Percentiles rank a stretch among this genome's conserved stretches.
These are phyloP conservation scores for Pseudorasbora parva DNA, from an alignment of 2,113 vertebrate genomes.

Conservation along the genomic window DNA sequence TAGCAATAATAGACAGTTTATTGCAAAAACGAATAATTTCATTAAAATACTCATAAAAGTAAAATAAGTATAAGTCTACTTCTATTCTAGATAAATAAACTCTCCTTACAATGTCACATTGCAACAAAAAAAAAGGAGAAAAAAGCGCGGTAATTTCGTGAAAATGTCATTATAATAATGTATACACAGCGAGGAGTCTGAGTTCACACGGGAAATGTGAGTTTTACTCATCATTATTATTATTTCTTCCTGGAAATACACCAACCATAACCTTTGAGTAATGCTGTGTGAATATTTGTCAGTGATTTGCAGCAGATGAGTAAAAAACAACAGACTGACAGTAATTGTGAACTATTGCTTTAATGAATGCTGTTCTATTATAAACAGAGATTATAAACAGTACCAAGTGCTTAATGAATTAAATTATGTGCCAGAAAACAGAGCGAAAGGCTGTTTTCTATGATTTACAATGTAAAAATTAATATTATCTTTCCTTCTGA, in stretches of 20 bases:
- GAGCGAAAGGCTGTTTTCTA: not conserved
- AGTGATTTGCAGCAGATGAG: not conserved
- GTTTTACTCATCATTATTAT: not conserved
- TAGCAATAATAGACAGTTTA: too few relatives aligned
- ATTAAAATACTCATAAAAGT: too few relatives aligned
- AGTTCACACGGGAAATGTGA: not conserved
- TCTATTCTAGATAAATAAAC: not conserved
- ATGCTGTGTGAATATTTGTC: not conserved
- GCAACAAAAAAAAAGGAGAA: too few relatives aligned
- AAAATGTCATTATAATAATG: too few relatives aligned
- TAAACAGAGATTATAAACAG: not conserved
- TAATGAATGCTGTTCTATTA: not conserved
- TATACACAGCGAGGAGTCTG: too few relatives aligned
- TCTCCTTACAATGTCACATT: not conserved
- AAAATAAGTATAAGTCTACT: not conserved
- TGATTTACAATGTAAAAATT: not conserved
- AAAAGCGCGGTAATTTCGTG: too few relatives aligned
- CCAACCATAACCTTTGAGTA: too few relatives aligned
- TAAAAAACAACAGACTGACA: not conserved
- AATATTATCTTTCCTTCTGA: not conserved
- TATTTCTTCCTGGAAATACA: not conserved
- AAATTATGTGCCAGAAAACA: not conserved
- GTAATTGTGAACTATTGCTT: not conserved
- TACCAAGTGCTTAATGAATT: not conserved
- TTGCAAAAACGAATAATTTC: not conserved